A percentile compares a stretch with the other conserved stretches of the same genome.
phyloP scores from a whole-genome alignment of 2,113 vertebrate genomes.

The Mustelus asterias region DNA sequence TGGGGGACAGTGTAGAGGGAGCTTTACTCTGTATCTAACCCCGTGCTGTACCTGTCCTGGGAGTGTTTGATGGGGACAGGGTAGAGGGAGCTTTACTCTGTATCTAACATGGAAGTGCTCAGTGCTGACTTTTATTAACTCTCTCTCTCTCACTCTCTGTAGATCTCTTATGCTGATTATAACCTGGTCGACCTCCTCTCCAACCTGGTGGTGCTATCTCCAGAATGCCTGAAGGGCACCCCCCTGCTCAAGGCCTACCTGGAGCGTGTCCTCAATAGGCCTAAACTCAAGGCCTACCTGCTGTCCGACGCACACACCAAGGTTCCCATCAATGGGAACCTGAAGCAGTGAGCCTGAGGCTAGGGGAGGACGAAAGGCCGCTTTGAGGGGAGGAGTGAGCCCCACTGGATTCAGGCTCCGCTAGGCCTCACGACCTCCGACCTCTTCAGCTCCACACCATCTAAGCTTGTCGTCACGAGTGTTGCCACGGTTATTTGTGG shows the following conservation, averaged over 20 bases:
- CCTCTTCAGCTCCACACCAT: too few relatives aligned
- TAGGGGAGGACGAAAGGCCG: too few relatives aligned
- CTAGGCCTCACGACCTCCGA: too few relatives aligned
- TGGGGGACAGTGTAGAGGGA: too few relatives aligned
- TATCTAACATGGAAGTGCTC: not conserved
- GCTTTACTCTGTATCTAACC: too few relatives aligned
- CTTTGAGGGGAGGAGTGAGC: too few relatives aligned
- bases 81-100: not conserved
- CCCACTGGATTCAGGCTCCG: too few relatives aligned
- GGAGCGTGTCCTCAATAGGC: not conserved
- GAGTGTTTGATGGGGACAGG: too few relatives aligned
- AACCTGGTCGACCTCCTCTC: constrained; percentile 36
- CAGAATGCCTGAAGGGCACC: not conserved
- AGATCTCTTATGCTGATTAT: constrained; percentile 41
- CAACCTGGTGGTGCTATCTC: constrained; percentile 16
- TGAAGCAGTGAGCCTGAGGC: not conserved
- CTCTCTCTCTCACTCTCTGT: not conserved
- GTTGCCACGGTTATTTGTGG: too few relatives aligned
- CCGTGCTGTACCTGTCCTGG: too few relatives aligned
- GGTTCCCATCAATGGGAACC: constrained; percentile 38
- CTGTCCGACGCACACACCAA: constrained; percentile 38
- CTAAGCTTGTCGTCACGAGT: too few relatives aligned
- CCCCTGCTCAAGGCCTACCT: constrained; percentile 36
- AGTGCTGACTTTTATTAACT: not conserved
- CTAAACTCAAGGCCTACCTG: constrained; percentile 35